A percentile compares a stretch with the other conserved stretches of the same genome.
phyloP scores from a whole-genome alignment of 2,113 vertebrate species.

The Sander lucioperca region DNA sequence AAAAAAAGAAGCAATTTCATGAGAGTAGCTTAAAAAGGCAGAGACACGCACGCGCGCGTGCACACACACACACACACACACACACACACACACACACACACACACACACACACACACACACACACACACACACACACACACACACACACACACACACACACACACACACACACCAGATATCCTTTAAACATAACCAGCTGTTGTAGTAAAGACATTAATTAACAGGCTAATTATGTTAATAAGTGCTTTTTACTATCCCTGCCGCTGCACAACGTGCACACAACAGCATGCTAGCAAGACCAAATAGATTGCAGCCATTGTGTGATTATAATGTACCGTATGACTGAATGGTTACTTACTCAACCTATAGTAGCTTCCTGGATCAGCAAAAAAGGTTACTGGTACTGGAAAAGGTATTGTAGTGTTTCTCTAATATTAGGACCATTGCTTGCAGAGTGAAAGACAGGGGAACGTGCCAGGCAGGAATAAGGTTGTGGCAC shows the following conservation, averaged over 20 bases:
- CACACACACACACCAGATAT: not conserved
- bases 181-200: constrained; percentile 2
- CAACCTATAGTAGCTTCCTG: not conserved
- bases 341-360: constrained; percentile 1
- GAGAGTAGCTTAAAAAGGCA: no score
- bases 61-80: no score
- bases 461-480: not conserved
- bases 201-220: not conserved
- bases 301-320: constrained; percentile 28
- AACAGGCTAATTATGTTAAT: constrained; percentile 28
- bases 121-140: not conserved
- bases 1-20: no score
- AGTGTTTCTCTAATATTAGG: not conserved
- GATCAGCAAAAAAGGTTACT: not conserved
- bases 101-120: no score
- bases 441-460: not conserved
- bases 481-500: not conserved
- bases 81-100: no score
- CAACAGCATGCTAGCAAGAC: not conserved
- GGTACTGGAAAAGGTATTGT: not conserved
- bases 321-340: not conserved
- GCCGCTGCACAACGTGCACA: not conserved
- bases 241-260: constrained; percentile 3
- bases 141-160: not conserved
- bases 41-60: no score